Conservation (phyloP, 1,140 invertebrate species). For the Drosophila insularis region DNA sequence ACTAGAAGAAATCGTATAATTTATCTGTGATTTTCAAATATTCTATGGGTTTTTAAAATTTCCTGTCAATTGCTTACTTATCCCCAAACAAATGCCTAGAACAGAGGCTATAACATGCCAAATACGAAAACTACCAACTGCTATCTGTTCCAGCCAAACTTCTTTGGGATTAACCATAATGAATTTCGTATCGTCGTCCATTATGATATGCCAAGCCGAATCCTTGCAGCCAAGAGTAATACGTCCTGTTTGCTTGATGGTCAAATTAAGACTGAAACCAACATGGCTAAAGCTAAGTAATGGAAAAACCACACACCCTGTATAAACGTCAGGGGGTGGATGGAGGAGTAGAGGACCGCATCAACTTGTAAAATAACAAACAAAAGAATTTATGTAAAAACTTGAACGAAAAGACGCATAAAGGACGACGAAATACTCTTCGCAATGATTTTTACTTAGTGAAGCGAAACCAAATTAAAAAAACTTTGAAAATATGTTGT, state of each 20-base stretch:
- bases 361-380: conserved; percentile 57
- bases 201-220: conserved; percentile 11
- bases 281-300: neutral
- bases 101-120: conserved; percentile 87
- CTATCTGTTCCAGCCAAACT: conserved; percentile 85
- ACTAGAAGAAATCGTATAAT: conserved; percentile 80
- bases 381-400: conserved; percentile 15
- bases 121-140: conserved; percentile 84
- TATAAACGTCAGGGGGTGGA: conserved; percentile 9
- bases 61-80: conserved; percentile 43
- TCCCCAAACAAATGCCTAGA: conserved; percentile 83
- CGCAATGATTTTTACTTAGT: no score
- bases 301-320: conserved; percentile 24
- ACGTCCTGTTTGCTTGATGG: conserved; percentile 2
- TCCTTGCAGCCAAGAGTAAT: neutral
- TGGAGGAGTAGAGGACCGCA: conserved; percentile 26
- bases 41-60: neutral
- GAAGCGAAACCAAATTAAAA: no score
- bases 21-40: neutral
- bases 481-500: no score
- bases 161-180: conserved; percentile 73
- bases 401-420: neutral
- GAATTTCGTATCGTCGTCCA: conserved; percentile 66
- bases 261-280: conserved; percentile 6
- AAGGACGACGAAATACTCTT: neutral